A percentile compares a stretch with the other conserved stretches of the same genome.
Conservation (phyloP, 2,888 invertebrate species). For the Plagiodera versicolora region DNA sequence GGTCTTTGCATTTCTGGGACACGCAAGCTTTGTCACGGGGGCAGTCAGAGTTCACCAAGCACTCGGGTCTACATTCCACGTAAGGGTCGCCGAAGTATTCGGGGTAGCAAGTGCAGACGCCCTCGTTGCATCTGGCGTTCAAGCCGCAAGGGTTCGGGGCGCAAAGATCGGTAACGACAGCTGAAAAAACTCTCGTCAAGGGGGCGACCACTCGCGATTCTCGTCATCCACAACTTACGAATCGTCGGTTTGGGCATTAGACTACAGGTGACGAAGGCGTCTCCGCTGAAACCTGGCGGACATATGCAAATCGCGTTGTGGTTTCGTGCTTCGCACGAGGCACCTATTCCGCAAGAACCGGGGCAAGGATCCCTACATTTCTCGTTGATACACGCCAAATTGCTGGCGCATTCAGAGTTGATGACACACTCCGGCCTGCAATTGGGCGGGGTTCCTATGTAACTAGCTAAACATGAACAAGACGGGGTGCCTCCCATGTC, state of each 20-base stretch:
- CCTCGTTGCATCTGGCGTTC: slow-evolving; percentile 73
- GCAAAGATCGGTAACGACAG: slow-evolving; percentile 60
- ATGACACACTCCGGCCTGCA: slow-evolving; percentile 63
- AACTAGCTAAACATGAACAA: slow-evolving; percentile 71
- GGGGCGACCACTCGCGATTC: neutral
- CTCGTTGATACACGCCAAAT: slow-evolving; percentile 75
- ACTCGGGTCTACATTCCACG: slow-evolving; percentile 72
- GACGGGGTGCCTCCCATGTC: slow-evolving; percentile 69
- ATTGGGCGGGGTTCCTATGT: slow-evolving; percentile 68
- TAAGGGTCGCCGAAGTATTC: slow-evolving; percentile 80
- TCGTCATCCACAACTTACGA: too few relatives aligned
- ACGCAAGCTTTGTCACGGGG: slow-evolving; percentile 69
- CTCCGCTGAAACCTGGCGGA: slow-evolving; percentile 69
- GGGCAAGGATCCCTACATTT: slow-evolving; percentile 81
- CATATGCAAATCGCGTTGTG: slow-evolving; percentile 78
- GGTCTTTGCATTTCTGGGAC: slow-evolving; percentile 74
- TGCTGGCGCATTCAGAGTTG: slow-evolving; percentile 74
- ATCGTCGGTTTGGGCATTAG: slow-evolving; percentile 39
- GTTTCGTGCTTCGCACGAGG: slow-evolving; percentile 73
- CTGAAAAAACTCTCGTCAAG: slow-evolving; percentile 39
- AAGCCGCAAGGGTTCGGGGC: slow-evolving; percentile 72
- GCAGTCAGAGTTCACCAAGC: slow-evolving; percentile 72
- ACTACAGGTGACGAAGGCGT: slow-evolving; percentile 67
- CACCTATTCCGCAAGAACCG: slow-evolving; percentile 75
- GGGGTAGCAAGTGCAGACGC: slow-evolving; percentile 73